Conservation (phyloP, 2,888 invertebrate genomes). For the Trachelus stipa region DNA sequence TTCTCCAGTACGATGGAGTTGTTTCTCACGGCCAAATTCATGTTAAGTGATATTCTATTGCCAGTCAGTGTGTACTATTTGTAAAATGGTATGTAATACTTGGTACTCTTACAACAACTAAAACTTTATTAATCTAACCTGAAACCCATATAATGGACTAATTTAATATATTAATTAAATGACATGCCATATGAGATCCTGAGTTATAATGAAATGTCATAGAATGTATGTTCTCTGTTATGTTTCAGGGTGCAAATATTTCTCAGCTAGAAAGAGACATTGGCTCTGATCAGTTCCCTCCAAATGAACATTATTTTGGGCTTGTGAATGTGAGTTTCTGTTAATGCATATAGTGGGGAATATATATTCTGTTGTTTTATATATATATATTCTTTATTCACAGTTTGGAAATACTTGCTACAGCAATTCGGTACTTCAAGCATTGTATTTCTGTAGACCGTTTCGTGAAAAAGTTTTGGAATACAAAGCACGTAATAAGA, state of each 20-base stretch:
- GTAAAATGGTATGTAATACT: constrained; percentile 52
- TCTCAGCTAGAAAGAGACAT: constrained; percentile 99
- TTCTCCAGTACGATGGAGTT: constrained; percentile 44
- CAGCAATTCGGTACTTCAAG: constrained; percentile 99
- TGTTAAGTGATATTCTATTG: constrained; percentile 47
- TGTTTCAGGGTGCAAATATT: constrained; percentile 94
- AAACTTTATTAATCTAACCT: neutral
- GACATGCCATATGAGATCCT: neutral
- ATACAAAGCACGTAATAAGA: constrained; percentile 95
- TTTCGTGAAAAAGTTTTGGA: constrained; percentile 98
- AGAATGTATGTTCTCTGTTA: constrained; percentile 27
- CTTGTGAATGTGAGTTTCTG: constrained; percentile 91
- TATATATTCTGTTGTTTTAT: constrained; percentile 14
- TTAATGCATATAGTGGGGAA: constrained; percentile 12
- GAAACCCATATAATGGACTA: neutral
- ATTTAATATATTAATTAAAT: neutral
- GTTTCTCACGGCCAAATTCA: constrained; percentile 42
- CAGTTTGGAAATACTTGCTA: constrained; percentile 99
- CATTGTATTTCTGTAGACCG: constrained; percentile 98
- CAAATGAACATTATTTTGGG: constrained; percentile 99
- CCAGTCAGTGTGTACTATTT: constrained; percentile 40
- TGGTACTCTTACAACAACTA: neutral
- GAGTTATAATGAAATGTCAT: constrained; percentile 1
- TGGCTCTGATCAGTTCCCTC: constrained; percentile 97
- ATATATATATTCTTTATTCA: constrained; percentile 57